Conservation (phyloP, 2,113 vertebrate genomes). For the Haemorhous mexicanus region DNA sequence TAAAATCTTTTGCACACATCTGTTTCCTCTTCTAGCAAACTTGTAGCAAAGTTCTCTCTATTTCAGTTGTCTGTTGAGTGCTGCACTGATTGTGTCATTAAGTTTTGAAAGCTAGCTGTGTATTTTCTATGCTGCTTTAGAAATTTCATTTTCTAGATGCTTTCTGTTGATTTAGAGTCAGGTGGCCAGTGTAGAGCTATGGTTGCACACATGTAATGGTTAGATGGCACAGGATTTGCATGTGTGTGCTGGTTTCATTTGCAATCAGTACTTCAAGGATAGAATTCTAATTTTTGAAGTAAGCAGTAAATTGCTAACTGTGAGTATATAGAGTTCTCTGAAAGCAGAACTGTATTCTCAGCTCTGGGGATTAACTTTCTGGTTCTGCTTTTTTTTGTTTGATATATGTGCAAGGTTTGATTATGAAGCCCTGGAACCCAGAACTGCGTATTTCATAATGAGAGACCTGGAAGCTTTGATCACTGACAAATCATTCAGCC, state of each 20-base stretch:
- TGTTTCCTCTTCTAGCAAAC: neutral
- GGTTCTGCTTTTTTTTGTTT: neutral
- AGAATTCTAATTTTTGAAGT: neutral
- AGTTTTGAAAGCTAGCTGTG: neutral
- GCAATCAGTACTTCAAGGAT: neutral
- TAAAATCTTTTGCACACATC: neutral
- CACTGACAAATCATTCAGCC: conserved; percentile 89
- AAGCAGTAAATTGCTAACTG: neutral
- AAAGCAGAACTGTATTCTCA: neutral
- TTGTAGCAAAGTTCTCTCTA: neutral
- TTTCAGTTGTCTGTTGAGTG: neutral
- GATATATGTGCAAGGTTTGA: conserved; percentile 83
- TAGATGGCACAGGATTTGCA: neutral
- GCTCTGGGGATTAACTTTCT: neutral
- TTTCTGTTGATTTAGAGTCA: neutral
- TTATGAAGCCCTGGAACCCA: conserved; percentile 93
- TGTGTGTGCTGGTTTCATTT: neutral
- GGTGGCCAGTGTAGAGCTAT: neutral
- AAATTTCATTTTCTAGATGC: neutral
- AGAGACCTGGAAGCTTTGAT: conserved; percentile 90
- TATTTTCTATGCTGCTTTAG: neutral
- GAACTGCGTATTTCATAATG: conserved; percentile 90
- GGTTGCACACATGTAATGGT: neutral
- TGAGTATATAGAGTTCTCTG: neutral
- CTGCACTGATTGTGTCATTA: neutral